Evolutionary conservation across 2,113 vertebrate genomes (phyloP).

Genomic region (Pavo muticus): DNA sequence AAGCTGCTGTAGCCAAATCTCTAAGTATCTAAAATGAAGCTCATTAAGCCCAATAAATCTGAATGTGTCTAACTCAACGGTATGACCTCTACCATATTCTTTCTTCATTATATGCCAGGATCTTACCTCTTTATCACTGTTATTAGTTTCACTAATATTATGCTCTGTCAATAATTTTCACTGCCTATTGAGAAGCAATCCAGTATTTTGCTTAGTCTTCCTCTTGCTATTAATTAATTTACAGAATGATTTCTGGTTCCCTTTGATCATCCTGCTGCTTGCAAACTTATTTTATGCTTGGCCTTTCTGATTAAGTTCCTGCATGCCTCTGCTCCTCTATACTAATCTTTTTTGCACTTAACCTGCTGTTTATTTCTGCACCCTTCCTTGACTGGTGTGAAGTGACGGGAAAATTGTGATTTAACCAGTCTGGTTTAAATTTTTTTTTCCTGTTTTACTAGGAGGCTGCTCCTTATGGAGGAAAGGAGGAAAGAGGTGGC

Average conservation of each 20-base stretch:
- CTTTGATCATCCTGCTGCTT: slow-evolving; percentile 29
- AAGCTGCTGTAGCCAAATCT: background rate
- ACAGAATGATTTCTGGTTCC: slow-evolving; percentile 40
- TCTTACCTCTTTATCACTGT: slow-evolving; percentile 12
- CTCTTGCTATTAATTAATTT: slow-evolving; percentile 45
- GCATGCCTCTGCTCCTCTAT: background rate
- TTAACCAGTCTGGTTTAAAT: background rate
- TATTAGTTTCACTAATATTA: slow-evolving; percentile 42
- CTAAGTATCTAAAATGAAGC: slow-evolving; percentile 5
- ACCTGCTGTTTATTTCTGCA: background rate
- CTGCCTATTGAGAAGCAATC: background rate
- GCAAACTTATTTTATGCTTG: slow-evolving; percentile 8
- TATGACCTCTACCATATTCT: background rate
- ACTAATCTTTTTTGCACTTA: background rate
- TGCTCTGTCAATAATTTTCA: slow-evolving; percentile 21
- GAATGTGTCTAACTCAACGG: slow-evolving; percentile 16
- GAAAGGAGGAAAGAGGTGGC: background rate
- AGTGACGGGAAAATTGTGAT: background rate
- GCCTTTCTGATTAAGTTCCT: background rate
- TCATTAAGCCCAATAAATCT: slow-evolving; percentile 23
- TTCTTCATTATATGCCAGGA: background rate
- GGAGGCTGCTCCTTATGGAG: background rate
- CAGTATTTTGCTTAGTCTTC: slow-evolving; percentile 48
- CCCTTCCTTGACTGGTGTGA: background rate
- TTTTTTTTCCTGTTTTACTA: background rate